Percentiles rank a stretch among this genome's conserved stretches.
These are phyloP conservation scores for Malacosoma neustria DNA, from an alignment of 2,888 invertebrate species.

Conservation along the genomic window DNA sequence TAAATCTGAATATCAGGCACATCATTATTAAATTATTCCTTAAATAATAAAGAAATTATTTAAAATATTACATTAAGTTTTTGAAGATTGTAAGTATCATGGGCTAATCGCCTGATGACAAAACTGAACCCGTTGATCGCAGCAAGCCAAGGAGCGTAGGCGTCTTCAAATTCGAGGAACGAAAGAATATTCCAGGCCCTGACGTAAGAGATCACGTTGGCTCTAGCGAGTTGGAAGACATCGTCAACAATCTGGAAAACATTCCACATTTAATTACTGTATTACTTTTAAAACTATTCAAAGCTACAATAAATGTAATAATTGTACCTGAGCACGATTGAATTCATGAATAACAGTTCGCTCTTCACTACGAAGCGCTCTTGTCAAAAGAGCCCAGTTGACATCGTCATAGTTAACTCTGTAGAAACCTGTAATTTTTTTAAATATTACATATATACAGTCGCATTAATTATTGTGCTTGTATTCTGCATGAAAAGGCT, in stretches of 20 bases:
- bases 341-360: conserved; percentile 68
- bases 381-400: conserved; percentile 73
- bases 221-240: conserved; percentile 73
- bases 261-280: conserved; percentile 1
- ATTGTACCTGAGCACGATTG: conserved; percentile 78
- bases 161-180: conserved; percentile 74
- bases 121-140: conserved; percentile 71
- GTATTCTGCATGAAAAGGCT: no score
- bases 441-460: no score
- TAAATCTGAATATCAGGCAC: no score
- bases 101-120: conserved; percentile 52
- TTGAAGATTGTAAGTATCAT: conserved; percentile 27
- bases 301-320: no score
- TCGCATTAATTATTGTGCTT: no score
- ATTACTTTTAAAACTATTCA: no score
- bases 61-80: conserved; percentile 40
- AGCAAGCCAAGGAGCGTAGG: conserved; percentile 81
- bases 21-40: no score
- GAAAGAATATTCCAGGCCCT: conserved; percentile 73
- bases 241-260: conserved; percentile 76
- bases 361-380: conserved; percentile 47
- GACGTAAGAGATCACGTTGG: conserved; percentile 60
- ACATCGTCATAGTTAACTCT: conserved; percentile 75
- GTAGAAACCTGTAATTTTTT: conserved; percentile 69
- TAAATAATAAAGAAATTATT: no score